These are phyloP conservation scores for Holacanthella duospinosa DNA, from an alignment of 2,888 invertebrate genomes.

Conservation along the genomic window DNA sequence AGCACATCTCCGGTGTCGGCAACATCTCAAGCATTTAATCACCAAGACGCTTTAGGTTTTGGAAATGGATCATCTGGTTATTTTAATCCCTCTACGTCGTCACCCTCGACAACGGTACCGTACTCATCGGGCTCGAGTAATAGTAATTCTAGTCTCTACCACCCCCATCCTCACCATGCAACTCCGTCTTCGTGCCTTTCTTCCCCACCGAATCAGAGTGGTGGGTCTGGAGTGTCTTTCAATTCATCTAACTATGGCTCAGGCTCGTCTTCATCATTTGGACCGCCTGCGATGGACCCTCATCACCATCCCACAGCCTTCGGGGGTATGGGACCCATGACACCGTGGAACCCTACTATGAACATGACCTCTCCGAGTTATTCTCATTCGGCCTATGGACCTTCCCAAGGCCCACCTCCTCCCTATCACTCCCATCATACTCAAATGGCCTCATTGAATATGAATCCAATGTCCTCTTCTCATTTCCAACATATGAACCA, in stretches of 20 bases:
- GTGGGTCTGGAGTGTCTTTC: conserved; percentile 23
- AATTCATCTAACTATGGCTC: conserved; percentile 10
- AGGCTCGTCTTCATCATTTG: conserved; percentile 15
- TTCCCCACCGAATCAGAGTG: conserved; percentile 9
- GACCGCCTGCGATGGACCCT: conserved; percentile 16
- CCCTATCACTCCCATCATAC: conserved; percentile 11
- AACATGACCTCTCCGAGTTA: conserved; percentile 15
- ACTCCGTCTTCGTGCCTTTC: conserved; percentile 18
- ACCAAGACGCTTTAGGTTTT: background rate
- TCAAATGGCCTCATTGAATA: conserved; percentile 17
- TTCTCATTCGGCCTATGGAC: conserved; percentile 19
- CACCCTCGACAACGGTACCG: conserved; percentile 12
- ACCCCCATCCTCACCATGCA: conserved; percentile 34
- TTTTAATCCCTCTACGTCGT: conserved; percentile 7
- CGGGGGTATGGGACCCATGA: conserved; percentile 18
- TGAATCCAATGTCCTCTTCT: conserved; percentile 24
- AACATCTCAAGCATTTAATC: background rate
- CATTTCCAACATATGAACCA: conserved; percentile 41
- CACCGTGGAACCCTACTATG: conserved; percentile 19
- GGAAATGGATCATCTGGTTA: background rate
- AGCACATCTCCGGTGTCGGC: conserved; percentile 9
- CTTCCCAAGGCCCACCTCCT: conserved; percentile 7
- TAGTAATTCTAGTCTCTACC: conserved; percentile 21
- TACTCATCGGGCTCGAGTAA: conserved; percentile 12
- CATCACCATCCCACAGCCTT: conserved; percentile 11